Evolutionary conservation across 2,113 vertebrate species (phyloP).

Genomic region (Corythoichthys haematopterus): DNA sequence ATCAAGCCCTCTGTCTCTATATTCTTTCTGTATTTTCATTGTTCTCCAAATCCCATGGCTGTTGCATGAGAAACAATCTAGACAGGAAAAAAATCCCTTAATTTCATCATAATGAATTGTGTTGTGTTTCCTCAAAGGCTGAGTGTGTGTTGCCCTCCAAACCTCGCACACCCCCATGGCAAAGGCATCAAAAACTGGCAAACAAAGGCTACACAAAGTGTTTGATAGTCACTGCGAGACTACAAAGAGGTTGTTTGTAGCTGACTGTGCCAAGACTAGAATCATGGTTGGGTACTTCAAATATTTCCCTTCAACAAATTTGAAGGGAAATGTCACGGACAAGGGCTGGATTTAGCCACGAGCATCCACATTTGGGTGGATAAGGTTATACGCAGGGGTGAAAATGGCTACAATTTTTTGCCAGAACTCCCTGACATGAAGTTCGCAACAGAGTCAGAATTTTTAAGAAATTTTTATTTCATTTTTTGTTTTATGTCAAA

Average conservation of each 20-base stretch:
- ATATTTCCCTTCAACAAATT: conserved; percentile 19
- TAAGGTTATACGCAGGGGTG: too few species aligned
- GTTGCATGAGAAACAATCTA: conserved; percentile 2
- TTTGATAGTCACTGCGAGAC: conserved; percentile 43
- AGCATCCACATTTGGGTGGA: not conserved
- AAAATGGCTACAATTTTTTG: too few species aligned
- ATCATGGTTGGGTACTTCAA: conserved; percentile 52
- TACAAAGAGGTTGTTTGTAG: conserved; percentile 41
- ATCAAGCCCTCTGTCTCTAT: conserved; percentile 19
- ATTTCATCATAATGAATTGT: conserved; percentile 44
- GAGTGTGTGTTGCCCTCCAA: conserved; percentile 15
- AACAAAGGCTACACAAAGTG: conserved; percentile 31
- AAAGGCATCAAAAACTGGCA: conserved; percentile 36
- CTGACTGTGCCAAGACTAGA: conserved; percentile 59
- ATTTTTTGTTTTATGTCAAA: too few species aligned
- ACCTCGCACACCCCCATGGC: conserved; percentile 18
- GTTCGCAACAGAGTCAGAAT: too few species aligned
- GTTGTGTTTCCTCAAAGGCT: conserved; percentile 42
- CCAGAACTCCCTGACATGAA: too few species aligned
- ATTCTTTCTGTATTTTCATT: conserved; percentile 11
- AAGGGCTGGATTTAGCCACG: not conserved
- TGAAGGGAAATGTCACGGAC: not conserved
- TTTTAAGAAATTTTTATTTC: too few species aligned
- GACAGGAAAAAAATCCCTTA: conserved; percentile 26
- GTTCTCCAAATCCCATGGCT: conserved; percentile 8